Percentiles rank a stretch among this genome's conserved stretches.
These are phyloP conservation scores for Eira barbara DNA, from an alignment of 2,113 vertebrate genomes.

Conservation along the genomic window DNA sequence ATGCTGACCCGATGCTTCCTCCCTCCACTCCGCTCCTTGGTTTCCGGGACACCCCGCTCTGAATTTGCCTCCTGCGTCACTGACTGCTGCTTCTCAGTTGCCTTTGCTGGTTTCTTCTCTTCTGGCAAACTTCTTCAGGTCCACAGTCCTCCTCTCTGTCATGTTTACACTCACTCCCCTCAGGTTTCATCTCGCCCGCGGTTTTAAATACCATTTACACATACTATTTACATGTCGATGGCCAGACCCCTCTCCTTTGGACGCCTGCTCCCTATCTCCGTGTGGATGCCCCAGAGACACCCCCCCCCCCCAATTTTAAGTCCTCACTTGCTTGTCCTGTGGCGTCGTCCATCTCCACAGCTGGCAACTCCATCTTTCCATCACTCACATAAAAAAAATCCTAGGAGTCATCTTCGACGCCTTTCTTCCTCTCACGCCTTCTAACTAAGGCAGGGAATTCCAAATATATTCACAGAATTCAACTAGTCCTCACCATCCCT, in stretches of 20 bases:
- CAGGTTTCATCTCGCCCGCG: not conserved
- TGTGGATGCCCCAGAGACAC: not conserved
- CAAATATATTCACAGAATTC: not conserved
- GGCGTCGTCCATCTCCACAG: not conserved
- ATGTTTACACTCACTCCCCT: not conserved
- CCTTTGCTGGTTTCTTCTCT: not conserved
- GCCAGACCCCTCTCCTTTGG: not conserved
- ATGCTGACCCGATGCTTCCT: accelerated
- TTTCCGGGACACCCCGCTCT: not conserved
- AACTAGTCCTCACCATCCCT: not conserved
- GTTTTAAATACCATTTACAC: not conserved
- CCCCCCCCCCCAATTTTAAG: not conserved
- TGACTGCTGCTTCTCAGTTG: not conserved
- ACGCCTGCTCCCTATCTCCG: not conserved
- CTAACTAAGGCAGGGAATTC: not conserved
- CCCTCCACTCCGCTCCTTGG: not conserved
- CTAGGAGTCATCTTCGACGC: not conserved
- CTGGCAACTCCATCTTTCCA: not conserved
- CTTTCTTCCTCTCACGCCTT: not conserved
- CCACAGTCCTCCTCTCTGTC: not conserved
- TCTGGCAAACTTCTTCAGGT: not conserved
- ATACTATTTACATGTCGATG: not conserved
- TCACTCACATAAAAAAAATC: not conserved
- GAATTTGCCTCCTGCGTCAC: not conserved
- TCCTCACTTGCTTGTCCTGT: not conserved